These are phyloP conservation scores for Apodemia hepburni DNA, from an alignment of 2,888 invertebrate genomes.

Conservation along the genomic window DNA sequence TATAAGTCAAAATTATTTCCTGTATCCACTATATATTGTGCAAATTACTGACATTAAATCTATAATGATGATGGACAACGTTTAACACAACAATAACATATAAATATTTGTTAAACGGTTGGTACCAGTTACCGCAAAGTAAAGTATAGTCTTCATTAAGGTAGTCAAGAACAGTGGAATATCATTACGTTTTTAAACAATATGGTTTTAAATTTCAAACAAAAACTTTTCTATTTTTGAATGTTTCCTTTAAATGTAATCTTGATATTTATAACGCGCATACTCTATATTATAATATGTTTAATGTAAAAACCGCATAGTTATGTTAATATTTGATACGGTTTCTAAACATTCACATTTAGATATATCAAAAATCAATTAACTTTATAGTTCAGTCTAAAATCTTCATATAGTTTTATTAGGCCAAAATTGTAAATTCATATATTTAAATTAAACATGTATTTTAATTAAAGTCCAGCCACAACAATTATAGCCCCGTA, in stretches of 20 bases:
- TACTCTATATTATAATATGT: not conserved
- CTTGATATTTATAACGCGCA: not conserved
- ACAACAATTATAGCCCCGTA: constrained; percentile 8
- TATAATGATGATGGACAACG: too few species aligned
- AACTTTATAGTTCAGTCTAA: constrained; percentile 10
- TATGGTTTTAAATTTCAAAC: too few species aligned
- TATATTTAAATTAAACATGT: constrained; percentile 9
- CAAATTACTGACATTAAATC: too few species aligned
- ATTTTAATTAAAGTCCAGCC: constrained; percentile 5
- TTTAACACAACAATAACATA: too few species aligned
- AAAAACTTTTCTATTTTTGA: not conserved
- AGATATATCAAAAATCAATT: constrained; percentile 14
- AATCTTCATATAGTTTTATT: constrained; percentile 12
- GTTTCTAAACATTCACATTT: constrained; percentile 20
- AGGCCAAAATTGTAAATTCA: constrained; percentile 7
- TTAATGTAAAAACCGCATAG: constrained; percentile 22
- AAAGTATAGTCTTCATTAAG: too few species aligned
- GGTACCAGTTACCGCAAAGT: too few species aligned
- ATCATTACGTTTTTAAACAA: too few species aligned
- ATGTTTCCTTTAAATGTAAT: not conserved
- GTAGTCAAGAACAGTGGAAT: too few species aligned
- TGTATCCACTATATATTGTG: too few species aligned
- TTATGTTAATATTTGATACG: constrained; percentile 32
- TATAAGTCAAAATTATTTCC: too few species aligned
- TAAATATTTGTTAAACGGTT: too few species aligned